A percentile compares a stretch with the other conserved stretches of the same genome.
Evolutionary conservation across 2,113 vertebrate species (phyloP).

Genomic region (Piaya cayana): DNA sequence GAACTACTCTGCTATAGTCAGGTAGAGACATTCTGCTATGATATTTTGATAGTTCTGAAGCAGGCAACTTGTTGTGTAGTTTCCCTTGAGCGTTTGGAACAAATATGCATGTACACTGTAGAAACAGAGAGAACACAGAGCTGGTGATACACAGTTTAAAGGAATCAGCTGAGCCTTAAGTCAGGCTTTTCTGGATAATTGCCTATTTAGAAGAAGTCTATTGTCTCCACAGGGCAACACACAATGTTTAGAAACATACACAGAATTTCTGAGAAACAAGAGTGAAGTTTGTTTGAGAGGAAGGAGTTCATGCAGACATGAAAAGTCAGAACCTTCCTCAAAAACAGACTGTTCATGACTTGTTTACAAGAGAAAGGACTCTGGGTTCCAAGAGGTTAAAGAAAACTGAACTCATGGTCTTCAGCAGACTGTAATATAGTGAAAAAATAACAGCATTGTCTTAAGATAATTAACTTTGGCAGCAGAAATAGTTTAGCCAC

Average conservation of each 20-base stretch:
- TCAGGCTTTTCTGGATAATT: neutral
- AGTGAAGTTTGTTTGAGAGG: neutral
- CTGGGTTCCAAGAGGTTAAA: neutral
- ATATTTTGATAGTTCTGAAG: neutral
- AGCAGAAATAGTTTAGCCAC: neutral
- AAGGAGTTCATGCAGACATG: neutral
- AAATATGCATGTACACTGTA: fast-evolving
- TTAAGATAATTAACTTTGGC: neutral
- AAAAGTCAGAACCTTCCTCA: neutral
- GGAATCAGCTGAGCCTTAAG: neutral
- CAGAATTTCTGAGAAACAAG: neutral
- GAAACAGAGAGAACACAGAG: neutral
- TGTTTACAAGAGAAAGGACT: neutral
- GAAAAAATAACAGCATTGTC: constrained; percentile 24
- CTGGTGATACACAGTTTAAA: neutral
- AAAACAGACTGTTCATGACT: neutral
- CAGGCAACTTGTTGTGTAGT: neutral
- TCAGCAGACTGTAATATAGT: neutral
- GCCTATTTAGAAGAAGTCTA: neutral
- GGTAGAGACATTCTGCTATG: neutral
- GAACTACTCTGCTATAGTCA: neutral
- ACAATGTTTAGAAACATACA: neutral
- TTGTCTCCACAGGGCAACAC: neutral
- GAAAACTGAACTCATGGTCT: neutral
- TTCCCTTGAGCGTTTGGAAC: neutral